Conservation (phyloP, 92 coral and sea anemone species). For the Palythoa grandis region DNA sequence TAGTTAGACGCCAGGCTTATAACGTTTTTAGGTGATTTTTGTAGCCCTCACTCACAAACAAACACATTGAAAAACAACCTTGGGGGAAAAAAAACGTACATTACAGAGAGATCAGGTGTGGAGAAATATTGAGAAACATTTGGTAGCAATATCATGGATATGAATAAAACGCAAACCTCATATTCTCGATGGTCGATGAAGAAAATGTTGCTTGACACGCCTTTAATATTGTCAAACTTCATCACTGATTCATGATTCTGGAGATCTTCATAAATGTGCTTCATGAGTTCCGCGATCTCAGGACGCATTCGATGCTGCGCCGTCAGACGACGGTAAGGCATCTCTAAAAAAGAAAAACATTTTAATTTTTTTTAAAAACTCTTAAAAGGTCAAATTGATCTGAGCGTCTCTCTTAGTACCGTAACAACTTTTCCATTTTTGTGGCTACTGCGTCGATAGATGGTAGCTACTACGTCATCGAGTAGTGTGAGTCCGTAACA, state of each 20-base stretch:
- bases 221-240: slow-evolving; percentile 74
- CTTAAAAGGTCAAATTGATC: background rate
- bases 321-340: slow-evolving; percentile 78
- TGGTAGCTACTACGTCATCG: too few species aligned
- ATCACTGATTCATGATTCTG: slow-evolving; percentile 86
- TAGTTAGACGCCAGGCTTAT: too few species aligned
- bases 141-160: too few species aligned
- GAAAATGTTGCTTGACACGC: slow-evolving; percentile 73
- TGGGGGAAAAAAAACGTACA: too few species aligned
- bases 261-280: slow-evolving; percentile 74
- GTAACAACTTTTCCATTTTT: too few species aligned
- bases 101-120: too few species aligned
- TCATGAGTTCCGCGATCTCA: slow-evolving; percentile 86
- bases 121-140: too few species aligned
- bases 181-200: slow-evolving; percentile 76
- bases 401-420: background rate
- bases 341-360: slow-evolving; percentile 29
- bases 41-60: too few species aligned
- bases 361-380: background rate
- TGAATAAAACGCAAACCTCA: slow-evolving; percentile 59
- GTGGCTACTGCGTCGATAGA: too few species aligned
- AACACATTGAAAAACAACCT: too few species aligned
- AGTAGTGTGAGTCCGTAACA: too few species aligned
- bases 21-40: too few species aligned
- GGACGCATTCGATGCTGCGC: slow-evolving; percentile 97